phyloP scores from a whole-genome alignment of 2,888 invertebrate species.

The Eudemis profundana region DNA sequence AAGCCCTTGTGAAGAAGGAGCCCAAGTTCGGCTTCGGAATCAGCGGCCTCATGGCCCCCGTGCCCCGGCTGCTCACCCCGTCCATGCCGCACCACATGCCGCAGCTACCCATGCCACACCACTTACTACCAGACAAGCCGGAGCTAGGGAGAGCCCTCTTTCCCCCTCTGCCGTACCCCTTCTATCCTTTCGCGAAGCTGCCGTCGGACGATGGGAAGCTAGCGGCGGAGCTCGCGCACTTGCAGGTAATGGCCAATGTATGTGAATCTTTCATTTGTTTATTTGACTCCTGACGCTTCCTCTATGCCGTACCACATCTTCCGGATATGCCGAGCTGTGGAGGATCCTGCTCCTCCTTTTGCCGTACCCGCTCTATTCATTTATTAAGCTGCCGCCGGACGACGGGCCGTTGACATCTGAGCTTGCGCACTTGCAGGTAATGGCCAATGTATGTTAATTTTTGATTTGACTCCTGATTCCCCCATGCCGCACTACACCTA shows the following conservation, averaged over 20 bases:
- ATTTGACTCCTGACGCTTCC: constrained; percentile 59
- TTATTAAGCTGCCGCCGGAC: constrained; percentile 84
- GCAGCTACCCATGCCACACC: constrained; percentile 78
- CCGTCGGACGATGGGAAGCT: constrained; percentile 84
- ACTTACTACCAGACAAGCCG: constrained; percentile 85
- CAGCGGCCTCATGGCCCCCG: constrained; percentile 86
- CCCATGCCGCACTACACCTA: constrained; percentile 80
- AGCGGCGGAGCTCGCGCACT: constrained; percentile 89
- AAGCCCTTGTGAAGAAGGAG: constrained; percentile 92
- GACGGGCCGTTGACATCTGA: constrained; percentile 88
- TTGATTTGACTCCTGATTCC: constrained; percentile 54
- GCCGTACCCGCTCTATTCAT: constrained; percentile 89
- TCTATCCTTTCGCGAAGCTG: constrained; percentile 88
- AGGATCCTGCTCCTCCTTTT: constrained; percentile 89
- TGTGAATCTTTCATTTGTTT: constrained; percentile 38
- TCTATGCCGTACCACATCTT: constrained; percentile 78
- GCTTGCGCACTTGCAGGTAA: constrained; percentile 87
- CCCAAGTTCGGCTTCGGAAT: constrained; percentile 90
- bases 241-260: constrained; percentile 71
- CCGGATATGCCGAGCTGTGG: constrained; percentile 87
- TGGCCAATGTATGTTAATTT: constrained; percentile 42
- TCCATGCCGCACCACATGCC: constrained; percentile 77
- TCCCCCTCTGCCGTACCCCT: constrained; percentile 89
- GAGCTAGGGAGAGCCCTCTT: constrained; percentile 88
- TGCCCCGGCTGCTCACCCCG: constrained; percentile 79